These are phyloP conservation scores for Zenarchopterus dispar DNA, from an alignment of 2,797 vertebrate genomes.

Conservation along the genomic window DNA sequence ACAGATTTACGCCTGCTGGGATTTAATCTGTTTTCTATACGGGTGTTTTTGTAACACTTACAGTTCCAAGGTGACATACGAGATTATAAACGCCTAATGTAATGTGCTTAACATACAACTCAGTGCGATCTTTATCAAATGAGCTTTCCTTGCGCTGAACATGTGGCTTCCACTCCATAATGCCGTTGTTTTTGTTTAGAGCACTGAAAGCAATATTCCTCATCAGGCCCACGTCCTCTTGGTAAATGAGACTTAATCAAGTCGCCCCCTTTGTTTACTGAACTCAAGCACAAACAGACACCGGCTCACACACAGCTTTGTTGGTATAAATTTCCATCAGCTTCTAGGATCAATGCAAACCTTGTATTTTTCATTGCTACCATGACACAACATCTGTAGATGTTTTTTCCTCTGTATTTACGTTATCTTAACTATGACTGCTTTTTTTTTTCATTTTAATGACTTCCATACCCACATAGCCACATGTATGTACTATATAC, in stretches of 20 bases:
- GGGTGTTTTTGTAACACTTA: conserved; percentile 4
- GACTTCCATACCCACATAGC: too few species aligned
- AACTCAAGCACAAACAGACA: conserved; percentile 45
- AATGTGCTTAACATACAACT: conserved; percentile 44
- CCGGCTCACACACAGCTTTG: conserved; percentile 15
- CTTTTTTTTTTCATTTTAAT: too few species aligned
- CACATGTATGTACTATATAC: too few species aligned
- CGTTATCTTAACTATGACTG: neutral
- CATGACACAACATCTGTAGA: neutral
- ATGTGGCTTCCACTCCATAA: conserved; percentile 29
- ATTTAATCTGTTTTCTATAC: neutral
- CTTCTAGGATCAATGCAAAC: neutral
- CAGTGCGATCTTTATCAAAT: conserved; percentile 36
- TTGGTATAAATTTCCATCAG: conserved; percentile 18
- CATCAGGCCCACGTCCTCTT: conserved; percentile 53
- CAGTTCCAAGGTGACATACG: conserved; percentile 11
- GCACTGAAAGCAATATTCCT: conserved; percentile 54
- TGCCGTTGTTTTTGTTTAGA: conserved; percentile 52
- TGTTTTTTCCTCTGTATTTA: neutral
- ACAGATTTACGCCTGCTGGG: conserved; percentile 9
- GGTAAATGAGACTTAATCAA: conserved; percentile 65
- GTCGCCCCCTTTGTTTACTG: conserved; percentile 49
- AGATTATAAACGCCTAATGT: conserved; percentile 36
- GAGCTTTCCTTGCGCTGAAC: conserved; percentile 31
- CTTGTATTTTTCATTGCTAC: too few species aligned